Conservation (phyloP, 2,888 invertebrate genomes). For the Mantis religiosa region DNA sequence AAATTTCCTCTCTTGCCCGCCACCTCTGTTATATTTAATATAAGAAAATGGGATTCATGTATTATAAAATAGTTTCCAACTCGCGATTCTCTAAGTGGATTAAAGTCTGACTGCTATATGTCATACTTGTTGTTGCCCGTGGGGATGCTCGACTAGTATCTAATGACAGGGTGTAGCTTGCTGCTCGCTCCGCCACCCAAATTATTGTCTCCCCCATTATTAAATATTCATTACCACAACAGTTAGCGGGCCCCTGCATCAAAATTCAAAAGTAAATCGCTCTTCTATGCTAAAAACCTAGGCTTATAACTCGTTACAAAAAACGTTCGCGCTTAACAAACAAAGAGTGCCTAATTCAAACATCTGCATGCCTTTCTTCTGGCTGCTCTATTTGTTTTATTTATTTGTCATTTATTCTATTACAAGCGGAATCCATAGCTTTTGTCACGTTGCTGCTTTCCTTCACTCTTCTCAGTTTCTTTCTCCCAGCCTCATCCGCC, state of each 20-base stretch:
- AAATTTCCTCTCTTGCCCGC: not conserved
- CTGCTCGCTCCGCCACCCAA: not conserved
- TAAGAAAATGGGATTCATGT: not conserved
- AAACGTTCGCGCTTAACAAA: not conserved
- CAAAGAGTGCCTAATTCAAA: not conserved
- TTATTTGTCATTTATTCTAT: too few relatives aligned
- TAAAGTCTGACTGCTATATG: not conserved
- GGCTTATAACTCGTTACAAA: not conserved
- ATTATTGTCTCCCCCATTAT: not conserved
- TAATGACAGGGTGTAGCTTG: conserved; percentile 3
- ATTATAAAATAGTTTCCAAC: not conserved
- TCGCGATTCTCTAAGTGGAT: not conserved
- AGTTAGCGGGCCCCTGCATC: not conserved
- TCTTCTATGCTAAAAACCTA: not conserved
- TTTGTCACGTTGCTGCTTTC: too few relatives aligned
- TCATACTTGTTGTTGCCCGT: not conserved
- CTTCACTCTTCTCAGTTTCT: too few relatives aligned
- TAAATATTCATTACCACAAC: conserved; percentile 7
- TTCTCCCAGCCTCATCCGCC: too few relatives aligned
- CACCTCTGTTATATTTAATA: not conserved
- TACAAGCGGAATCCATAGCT: too few relatives aligned
- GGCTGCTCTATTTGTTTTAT: too few relatives aligned
- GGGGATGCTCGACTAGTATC: not conserved
- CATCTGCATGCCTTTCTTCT: too few relatives aligned
- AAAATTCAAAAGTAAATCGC: not conserved